phyloP scores from a whole-genome alignment of 2,797 vertebrate genomes.

The Coccyzus lansbergi region DNA sequence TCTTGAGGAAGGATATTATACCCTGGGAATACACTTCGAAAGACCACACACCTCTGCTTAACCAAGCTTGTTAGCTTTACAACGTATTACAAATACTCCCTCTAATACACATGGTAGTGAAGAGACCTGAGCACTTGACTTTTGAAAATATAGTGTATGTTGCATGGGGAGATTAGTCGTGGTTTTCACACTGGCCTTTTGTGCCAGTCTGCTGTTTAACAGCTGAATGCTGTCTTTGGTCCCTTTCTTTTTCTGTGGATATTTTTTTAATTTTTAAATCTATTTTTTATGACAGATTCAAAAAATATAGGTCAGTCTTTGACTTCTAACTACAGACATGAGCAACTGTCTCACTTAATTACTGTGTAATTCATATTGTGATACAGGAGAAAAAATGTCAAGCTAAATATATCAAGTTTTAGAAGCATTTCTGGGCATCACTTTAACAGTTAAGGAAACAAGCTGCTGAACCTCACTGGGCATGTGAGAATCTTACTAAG shows the following conservation, averaged over 20 bases:
- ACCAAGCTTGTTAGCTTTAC: slow-evolving; percentile 69
- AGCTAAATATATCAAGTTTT: not conserved
- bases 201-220: not conserved
- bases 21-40: slow-evolving; percentile 57
- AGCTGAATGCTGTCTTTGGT: not conserved
- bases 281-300: not conserved
- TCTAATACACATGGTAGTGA: slow-evolving; percentile 52
- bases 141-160: slow-evolving; percentile 59
- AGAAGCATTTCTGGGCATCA: not conserved
- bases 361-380: not conserved
- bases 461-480: not conserved
- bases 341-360: not conserved
- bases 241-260: not conserved
- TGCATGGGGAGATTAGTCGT: slow-evolving; percentile 32
- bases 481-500: not conserved
- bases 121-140: slow-evolving; percentile 64
- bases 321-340: not conserved
- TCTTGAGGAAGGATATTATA: slow-evolving; percentile 70
- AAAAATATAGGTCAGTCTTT: not conserved
- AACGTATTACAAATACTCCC: slow-evolving; percentile 59
- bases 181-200: slow-evolving; percentile 37
- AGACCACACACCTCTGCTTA: slow-evolving; percentile 90
- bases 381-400: not conserved
- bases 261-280: not conserved
- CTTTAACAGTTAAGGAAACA: not conserved